Evolutionary conservation across 2,113 vertebrate genomes (phyloP), one percentile per base, ranked within the genome.

Genomic region (Micronycteris hirsuta): DNA sequence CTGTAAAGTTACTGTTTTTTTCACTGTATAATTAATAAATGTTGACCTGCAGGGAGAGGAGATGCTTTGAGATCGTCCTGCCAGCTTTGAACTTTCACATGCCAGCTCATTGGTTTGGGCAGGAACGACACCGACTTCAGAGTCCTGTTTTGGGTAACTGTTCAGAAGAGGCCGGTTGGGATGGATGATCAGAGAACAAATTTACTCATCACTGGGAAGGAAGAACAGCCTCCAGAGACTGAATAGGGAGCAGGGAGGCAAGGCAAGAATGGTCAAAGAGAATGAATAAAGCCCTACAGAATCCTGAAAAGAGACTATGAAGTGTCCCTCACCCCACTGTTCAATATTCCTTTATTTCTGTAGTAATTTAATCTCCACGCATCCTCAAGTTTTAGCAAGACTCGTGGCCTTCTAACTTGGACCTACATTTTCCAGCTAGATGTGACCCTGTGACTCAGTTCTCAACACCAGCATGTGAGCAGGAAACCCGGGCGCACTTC

Each of bases 1-100:
- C 19, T 47, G 13, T n/a, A 41, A 86, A 78, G 61, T 43, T 87
- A 24, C 20, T 67, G 3, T 80, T 96, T 71, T 73, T 68, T 77
- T 61, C 45, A 89, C 28, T 70, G 56, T 45, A 33, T 73, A 33
- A 70, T n/a, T 76, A 67, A 86, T 74, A n/a, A 43, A 74, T 67
- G 58, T 54, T 82, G 80, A 68, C 31, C 78, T 67, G 26, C 33
- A 38, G 31, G 26, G 11, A 71, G 33, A 67, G 26, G 13, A 71
- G 56, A 71, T 91, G 63, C 15, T 86, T 93, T 26, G 24, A 84
- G 68, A 71, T 41, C 26, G 36, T 67, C 28, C 20, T 85, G 49
- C 41, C 86, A 54, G 43, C 1, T 6, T 95, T 89, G 74, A 74
- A 68, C 45, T 78, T 74, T 52, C 54, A 49, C 13, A 9, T 63